Evolutionary conservation across 2,888 invertebrate species (phyloP), one percentile per base, ranked within the genome.

Genomic region (Apeira syringaria): DNA sequence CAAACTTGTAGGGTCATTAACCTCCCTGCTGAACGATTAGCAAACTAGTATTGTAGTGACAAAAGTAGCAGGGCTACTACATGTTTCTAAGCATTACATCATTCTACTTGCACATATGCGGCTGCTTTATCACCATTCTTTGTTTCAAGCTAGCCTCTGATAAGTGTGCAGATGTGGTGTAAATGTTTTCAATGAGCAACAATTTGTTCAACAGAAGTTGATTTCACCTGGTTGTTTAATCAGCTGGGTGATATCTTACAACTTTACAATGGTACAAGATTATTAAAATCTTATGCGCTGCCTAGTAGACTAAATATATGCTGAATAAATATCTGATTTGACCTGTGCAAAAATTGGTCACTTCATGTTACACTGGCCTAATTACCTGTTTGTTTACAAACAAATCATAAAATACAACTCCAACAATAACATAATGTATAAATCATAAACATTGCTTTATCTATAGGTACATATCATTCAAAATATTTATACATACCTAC

Each of bases 41-140:
- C 17, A 32, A 34, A 10, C 28, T 29, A 26, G 3, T 7, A 20
- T 24, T 9, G 13, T 17, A 25, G 13, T 59, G 11, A 9, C 18
- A 20, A 9, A 8, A 39, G 27, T 20, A 10, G 3, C 24, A 31
- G 36, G 13, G 7, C 20, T 20, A 56, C 50, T 18, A 26, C 59
- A 53, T 53, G 58, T 57, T 62, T 59, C 50, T 52, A 50, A 56
- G 48, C 54, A 55, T 67, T 67, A 64, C 67, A 67, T 64, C 65
- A 65, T 47, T 32, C 42, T 53, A 50, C 53, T 61, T 59, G 46
- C 39, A 22, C 26, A 26, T n/a, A n/a, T n/a, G n/a, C 26, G 3
- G n/a, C 7, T 35, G 26, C 9, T 29, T 45, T 45, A 45, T 45
- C 45, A 31, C 22, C 27, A 33, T 7, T 34, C 45, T 45, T 45